These are phyloP conservation scores for Gavia stellata DNA, from an alignment of 2,113 vertebrate species.

Conservation along the genomic window DNA sequence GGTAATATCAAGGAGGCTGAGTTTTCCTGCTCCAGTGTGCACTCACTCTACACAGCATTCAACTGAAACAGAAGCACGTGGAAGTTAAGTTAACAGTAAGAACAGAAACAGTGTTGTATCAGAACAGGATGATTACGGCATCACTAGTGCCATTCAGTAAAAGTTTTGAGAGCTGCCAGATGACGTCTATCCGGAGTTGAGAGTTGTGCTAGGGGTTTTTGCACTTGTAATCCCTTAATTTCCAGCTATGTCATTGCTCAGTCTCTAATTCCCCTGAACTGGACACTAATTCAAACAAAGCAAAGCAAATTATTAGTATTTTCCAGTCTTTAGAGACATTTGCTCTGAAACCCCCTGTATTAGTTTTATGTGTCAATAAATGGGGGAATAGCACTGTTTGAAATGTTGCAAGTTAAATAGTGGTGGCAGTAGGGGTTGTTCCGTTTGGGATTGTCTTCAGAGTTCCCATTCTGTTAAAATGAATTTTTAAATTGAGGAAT, in stretches of 20 bases:
- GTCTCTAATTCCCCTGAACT: background rate
- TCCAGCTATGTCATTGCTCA: background rate
- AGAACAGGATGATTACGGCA: background rate
- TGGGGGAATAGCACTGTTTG: background rate
- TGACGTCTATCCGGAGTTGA: background rate
- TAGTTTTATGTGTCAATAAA: background rate
- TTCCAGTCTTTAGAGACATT: background rate
- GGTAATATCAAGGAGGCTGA: no score
- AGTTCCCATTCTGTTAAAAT: background rate
- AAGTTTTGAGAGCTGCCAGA: background rate
- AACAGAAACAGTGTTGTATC: background rate
- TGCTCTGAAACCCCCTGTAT: background rate
- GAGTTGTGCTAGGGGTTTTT: background rate
- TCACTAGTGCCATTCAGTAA: background rate
- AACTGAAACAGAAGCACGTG: background rate
- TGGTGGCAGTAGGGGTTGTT: background rate
- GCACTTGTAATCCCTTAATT: background rate
- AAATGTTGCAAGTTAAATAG: background rate
- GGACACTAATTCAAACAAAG: background rate
- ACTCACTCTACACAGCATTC: background rate
- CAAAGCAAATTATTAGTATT: background rate
- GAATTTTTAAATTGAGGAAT: background rate
- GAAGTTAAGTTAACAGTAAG: background rate
- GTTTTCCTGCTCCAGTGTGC: background rate
- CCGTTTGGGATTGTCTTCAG: background rate